These are phyloP conservation scores for Centropyge bicolor DNA, from an alignment of 2,797 vertebrate species.

Conservation along the genomic window DNA sequence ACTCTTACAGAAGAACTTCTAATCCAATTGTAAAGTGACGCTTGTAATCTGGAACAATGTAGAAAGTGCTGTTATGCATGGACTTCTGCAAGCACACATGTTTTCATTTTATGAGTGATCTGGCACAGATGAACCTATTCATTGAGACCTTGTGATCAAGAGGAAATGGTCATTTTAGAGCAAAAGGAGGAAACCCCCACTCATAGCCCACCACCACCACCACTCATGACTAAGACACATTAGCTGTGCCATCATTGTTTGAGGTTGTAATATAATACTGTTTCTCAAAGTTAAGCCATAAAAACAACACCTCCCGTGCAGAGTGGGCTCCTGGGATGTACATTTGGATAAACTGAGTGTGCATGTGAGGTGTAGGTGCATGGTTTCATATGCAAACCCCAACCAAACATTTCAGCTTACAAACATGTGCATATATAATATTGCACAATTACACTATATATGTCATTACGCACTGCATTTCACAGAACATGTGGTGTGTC, in stretches of 20 bases:
- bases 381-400: background rate
- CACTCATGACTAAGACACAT: background rate
- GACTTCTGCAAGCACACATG: slow-evolving; percentile 30
- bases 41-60: slow-evolving; percentile 16
- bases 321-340: background rate
- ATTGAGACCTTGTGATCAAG: slow-evolving; percentile 7
- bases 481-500: background rate
- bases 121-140: slow-evolving; percentile 29
- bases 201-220: background rate
- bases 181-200: background rate
- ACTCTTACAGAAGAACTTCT: background rate
- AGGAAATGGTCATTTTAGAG: slow-evolving; percentile 37
- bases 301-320: background rate
- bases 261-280: background rate
- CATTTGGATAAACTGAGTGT: background rate
- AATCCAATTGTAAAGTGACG: slow-evolving; percentile 36
- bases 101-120: slow-evolving; percentile 29
- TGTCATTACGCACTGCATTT: background rate
- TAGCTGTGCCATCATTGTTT: background rate
- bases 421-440: background rate
- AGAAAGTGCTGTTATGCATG: slow-evolving; percentile 13
- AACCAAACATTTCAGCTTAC: background rate
- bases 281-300: background rate
- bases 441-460: background rate
- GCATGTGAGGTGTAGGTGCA: background rate